A percentile compares a stretch with the other conserved stretches of the same genome.
Evolutionary conservation across 2,888 invertebrate species (phyloP).

Genomic region (Hermodice carunculata): DNA sequence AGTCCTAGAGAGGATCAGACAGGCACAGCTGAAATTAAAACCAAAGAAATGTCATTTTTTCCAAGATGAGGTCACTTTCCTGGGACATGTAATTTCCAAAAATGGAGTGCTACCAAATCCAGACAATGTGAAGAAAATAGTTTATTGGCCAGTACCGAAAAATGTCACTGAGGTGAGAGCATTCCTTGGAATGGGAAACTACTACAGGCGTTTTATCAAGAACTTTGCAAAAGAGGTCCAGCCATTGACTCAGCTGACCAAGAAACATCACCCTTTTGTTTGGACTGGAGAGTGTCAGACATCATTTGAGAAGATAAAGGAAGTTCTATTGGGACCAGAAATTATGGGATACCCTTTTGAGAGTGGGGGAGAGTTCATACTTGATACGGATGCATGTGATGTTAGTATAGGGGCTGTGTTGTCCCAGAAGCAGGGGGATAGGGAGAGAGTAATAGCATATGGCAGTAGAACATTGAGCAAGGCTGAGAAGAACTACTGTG

Average conservation of each 20-base stretch:
- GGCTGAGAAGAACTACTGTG: constrained; percentile 13
- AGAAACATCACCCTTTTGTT: constrained; percentile 11
- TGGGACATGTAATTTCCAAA: constrained; percentile 13
- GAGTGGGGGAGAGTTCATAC: constrained; percentile 11
- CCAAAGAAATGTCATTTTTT: constrained; percentile 34
- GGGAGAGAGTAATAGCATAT: constrained; percentile 28
- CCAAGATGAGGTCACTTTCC: not conserved
- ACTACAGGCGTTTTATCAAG: constrained; percentile 40
- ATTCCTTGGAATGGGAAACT: constrained; percentile 40
- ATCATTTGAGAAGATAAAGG: constrained; percentile 20
- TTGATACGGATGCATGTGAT: constrained; percentile 32
- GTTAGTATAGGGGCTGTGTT: constrained; percentile 29
- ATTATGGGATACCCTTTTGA: constrained; percentile 16
- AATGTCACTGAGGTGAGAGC: constrained; percentile 31
- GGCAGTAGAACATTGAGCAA: constrained; percentile 20
- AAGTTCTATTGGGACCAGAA: constrained; percentile 16
- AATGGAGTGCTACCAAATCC: not conserved
- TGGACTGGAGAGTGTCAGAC: constrained; percentile 10
- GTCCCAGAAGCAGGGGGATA: constrained; percentile 21
- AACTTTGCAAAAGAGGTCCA: constrained; percentile 28
- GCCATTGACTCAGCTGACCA: constrained; percentile 47
- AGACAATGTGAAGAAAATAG: constrained; percentile 19
- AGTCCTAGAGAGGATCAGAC: constrained; percentile 27
- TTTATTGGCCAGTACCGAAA: constrained; percentile 28
- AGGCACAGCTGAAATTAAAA: constrained; percentile 19